Evolutionary conservation across 2,888 invertebrate species (phyloP), one percentile per base, ranked within the genome.

Genomic region (Aspidiotus destructor): DNA sequence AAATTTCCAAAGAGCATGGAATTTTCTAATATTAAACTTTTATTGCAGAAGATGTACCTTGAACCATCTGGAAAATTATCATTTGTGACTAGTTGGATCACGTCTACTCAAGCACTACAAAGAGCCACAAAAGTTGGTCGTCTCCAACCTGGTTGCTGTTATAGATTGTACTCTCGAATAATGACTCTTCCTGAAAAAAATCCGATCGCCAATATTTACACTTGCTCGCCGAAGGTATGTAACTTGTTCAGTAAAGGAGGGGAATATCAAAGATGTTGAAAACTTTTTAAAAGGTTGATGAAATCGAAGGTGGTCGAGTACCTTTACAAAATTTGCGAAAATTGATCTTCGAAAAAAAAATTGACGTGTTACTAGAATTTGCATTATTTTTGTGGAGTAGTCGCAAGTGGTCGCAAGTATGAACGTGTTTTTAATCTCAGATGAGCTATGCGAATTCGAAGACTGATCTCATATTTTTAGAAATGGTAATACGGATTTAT

Each of bases 61-160:
- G 83, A 87, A 2, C 78, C 85, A 40, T 86, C 87, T 0, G 88
- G 89, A 3, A 85, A 91, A 10, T 86, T 87, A n/a, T 84, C 84
- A 52, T 77, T 96, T 69, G 85, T 85, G 73, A 85, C 87, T 5
- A 85, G 86, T 70, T 92, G 92, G 92, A 88, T 94, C 41, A 91
- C 94, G 0, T 84, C 91, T 73, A 89, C 94, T 0, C 92, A 90
- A 75, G 88, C 89, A 7, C 82, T 86, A 73, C 96, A 97, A 77
- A 80, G 97, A 8, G 86, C 86, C 1, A 96, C 96, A 0, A 80
- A 96, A 67, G 94, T 94, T 0, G 96, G 96, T 0, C 81, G 96
- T 41, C 87, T 89, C 8, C 83, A 83, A 65, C 84, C 87, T 2
- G 97, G 97, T 0, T 82, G 86, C 63, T 90, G 91, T 76, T 96